phyloP scores from a whole-genome alignment of 2,888 invertebrate genomes.

The Phalangium opilio region DNA sequence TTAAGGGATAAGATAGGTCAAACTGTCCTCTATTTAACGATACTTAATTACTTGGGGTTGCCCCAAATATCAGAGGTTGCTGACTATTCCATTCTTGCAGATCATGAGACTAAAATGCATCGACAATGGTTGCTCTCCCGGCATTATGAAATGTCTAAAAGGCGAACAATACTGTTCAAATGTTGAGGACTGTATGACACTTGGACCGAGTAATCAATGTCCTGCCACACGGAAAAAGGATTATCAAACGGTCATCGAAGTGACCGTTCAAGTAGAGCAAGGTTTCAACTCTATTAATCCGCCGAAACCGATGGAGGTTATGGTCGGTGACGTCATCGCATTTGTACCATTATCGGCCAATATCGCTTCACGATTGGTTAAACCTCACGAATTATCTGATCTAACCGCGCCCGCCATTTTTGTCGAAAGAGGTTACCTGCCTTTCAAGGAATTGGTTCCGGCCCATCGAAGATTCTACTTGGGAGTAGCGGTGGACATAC shows the following conservation, averaged over 20 bases:
- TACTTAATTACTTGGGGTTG: no score
- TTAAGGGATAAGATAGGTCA: no score
- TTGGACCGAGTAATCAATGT: no score
- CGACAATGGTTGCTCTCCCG: not conserved
- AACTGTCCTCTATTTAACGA: no score
- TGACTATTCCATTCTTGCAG: not conserved
- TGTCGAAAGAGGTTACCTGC: no score
- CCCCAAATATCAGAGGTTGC: no score
- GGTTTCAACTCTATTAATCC: slow-evolving; percentile 12
- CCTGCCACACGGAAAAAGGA: no score
- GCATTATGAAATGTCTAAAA: not conserved
- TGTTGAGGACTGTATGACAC: no score
- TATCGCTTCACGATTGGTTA: slow-evolving; percentile 10
- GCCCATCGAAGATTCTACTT: no score
- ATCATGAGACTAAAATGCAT: not conserved
- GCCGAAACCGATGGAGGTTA: slow-evolving; percentile 11
- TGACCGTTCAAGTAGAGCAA: slow-evolving; percentile 5
- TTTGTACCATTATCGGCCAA: slow-evolving; percentile 14
- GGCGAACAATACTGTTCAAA: not conserved
- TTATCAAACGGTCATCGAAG: no score
- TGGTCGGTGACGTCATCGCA: slow-evolving; percentile 13
- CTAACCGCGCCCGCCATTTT: not conserved
- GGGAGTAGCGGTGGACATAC: no score
- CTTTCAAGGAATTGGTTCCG: no score
- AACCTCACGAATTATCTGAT: not conserved